These are phyloP conservation scores for Eupithecia inturbata DNA, from an alignment of 2,888 invertebrate species.

Conservation along the genomic window DNA sequence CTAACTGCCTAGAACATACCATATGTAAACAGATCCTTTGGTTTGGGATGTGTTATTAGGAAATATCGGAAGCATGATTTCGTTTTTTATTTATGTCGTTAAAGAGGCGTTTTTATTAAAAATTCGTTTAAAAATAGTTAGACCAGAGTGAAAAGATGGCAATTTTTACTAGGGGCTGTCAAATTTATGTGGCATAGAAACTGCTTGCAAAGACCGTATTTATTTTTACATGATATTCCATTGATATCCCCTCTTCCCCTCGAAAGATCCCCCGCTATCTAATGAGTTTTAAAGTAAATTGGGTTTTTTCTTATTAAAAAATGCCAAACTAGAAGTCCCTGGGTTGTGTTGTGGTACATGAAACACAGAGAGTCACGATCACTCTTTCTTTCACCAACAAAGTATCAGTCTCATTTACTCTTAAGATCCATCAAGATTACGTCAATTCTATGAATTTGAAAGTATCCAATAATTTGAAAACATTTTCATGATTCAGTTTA, in stretches of 20 bases:
- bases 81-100: not conserved
- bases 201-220: not conserved
- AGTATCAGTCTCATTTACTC: not conserved
- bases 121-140: too few species aligned
- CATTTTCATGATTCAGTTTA: slow-evolving; percentile 32
- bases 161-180: too few species aligned
- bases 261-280: not conserved
- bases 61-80: not conserved
- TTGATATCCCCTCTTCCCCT: not conserved
- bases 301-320: too few species aligned
- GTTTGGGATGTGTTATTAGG: not conserved
- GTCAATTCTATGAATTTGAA: slow-evolving; percentile 11
- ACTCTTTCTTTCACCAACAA: not conserved
- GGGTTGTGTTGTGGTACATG: not conserved
- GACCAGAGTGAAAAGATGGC: too few species aligned
- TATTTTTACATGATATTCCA: not conserved
- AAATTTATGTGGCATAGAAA: too few species aligned
- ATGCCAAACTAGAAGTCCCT: too few species aligned
- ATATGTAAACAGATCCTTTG: not conserved
- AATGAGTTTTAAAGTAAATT: not conserved
- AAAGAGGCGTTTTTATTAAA: too few species aligned
- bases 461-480: slow-evolving; percentile 15
- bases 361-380: too few species aligned
- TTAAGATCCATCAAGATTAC: slow-evolving; percentile 1
- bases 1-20: not conserved